A percentile compares a stretch with the other conserved stretches of the same genome.
Conservation (phyloP, 2,113 vertebrate genomes). For the Bettongia penicillata region DNA sequence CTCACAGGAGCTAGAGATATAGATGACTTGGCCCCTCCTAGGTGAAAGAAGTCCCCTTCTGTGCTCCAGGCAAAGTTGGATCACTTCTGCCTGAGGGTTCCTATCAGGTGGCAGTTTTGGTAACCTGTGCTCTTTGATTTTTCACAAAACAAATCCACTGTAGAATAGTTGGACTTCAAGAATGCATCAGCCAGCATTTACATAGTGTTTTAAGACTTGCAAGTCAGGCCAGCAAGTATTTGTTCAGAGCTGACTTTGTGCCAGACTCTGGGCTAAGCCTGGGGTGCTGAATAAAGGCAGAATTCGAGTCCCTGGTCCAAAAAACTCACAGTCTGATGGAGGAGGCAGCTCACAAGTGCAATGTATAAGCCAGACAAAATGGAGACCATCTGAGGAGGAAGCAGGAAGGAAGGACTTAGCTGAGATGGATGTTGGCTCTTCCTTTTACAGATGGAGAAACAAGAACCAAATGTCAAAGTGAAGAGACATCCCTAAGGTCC, state of each 20-base stretch:
- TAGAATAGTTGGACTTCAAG: neutral
- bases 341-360: neutral
- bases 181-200: neutral
- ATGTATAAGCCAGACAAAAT: neutral
- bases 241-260: neutral
- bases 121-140: neutral
- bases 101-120: neutral
- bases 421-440: neutral
- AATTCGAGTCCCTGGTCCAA: neutral
- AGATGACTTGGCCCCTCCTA: conserved; percentile 48
- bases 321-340: neutral
- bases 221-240: neutral
- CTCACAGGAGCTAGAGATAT: neutral
- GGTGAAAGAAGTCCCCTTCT: conserved; percentile 19
- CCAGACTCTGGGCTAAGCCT: too few relatives aligned
- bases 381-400: neutral
- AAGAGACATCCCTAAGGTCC: neutral
- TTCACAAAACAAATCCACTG: neutral
- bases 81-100: neutral
- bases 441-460: neutral
- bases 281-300: too few relatives aligned
- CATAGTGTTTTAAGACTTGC: neutral
- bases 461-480: neutral
- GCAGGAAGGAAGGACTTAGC: neutral
- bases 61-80: conserved; percentile 45